phyloP scores from a whole-genome alignment of 2,113 vertebrate genomes.

The Bujurquina vittata region DNA sequence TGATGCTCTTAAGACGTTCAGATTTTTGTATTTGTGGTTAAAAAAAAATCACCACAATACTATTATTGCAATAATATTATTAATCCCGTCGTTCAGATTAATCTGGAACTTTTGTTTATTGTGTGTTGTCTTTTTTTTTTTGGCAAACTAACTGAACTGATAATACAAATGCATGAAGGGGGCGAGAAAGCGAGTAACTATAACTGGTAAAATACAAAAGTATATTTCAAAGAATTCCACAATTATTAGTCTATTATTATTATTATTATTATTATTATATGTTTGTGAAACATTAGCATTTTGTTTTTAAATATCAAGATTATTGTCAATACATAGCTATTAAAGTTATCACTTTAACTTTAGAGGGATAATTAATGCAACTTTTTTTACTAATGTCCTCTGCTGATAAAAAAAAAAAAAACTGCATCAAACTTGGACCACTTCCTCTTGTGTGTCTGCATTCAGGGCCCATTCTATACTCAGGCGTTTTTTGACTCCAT shows the following conservation, averaged over 20 bases:
- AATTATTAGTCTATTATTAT: background rate
- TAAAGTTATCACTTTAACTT: background rate
- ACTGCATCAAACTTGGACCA: background rate
- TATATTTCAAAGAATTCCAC: background rate
- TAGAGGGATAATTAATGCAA: background rate
- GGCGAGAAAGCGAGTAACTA: background rate
- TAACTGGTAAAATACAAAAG: background rate
- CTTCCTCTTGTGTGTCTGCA: background rate
- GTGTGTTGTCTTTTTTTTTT: too few species aligned
- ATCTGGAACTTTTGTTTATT: background rate
- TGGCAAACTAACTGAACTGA: too few species aligned
- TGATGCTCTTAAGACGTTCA: too few species aligned
- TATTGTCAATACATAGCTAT: background rate
- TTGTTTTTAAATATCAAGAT: background rate
- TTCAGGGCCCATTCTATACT: background rate
- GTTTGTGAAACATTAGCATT: background rate
- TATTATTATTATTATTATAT: background rate
- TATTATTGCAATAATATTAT: background rate
- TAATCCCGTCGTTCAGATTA: background rate
- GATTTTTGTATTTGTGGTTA: too few species aligned
- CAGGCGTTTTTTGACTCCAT: constrained; percentile 52
- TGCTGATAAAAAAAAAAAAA: background rate
- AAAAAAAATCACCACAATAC: too few species aligned
- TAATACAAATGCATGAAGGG: too few species aligned
- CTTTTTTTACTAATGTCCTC: background rate